Base-by-base conservation (phyloP, 2,797 vertebrate species). In the Phoeniculus purpureus region DNA sequence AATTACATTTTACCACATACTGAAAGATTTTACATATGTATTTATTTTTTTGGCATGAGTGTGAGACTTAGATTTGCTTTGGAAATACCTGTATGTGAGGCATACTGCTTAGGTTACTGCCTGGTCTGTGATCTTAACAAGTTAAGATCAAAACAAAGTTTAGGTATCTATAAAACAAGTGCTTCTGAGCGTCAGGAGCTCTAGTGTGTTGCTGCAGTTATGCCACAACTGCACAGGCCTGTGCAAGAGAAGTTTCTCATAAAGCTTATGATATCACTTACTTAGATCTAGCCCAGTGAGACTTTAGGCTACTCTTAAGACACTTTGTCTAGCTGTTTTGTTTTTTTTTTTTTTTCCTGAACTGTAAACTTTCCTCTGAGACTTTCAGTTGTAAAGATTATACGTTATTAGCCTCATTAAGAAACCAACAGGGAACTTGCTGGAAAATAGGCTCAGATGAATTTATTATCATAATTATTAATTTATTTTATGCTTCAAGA, bases 351-450 rank as follows among this genome's bases (percentile, higher is more conserved):
- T 61, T 73, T 67, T 43, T 29, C 29, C 43, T 85, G 29, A 88
- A 85, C 21, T 34, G 20, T 91, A 89, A 87, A 89, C 77, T 89
- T 92, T 79, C 92, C 82, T 86, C 32, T 86, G 92, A 91, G 93
- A 90, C 54, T 76, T 87, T 25, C 47, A 40, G 48, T 89, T 84
- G 77, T 81, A 85, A 88, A 94, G 82, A 85, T 95, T 95, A 91
- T 91, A 61, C 77, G 68, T 95, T 92, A 92, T 94, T 95, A 92
- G 74, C 77, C 74, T 96, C 74, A 67, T 91, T 95, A 95, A 86
- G 77, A 94, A 95, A 59, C 47, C 94, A 92, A 76, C 77, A 81
- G 87, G 91, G 92, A 92, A 88, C 58, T n/a, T 83, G 52, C 75
- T 91, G 10, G 17, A 92, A 93, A 90, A 92, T 79, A 93, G 89